These are phyloP conservation scores for Anguilla marmorata DNA, from an alignment of 2,797 vertebrate genomes.

Conservation along the genomic window DNA sequence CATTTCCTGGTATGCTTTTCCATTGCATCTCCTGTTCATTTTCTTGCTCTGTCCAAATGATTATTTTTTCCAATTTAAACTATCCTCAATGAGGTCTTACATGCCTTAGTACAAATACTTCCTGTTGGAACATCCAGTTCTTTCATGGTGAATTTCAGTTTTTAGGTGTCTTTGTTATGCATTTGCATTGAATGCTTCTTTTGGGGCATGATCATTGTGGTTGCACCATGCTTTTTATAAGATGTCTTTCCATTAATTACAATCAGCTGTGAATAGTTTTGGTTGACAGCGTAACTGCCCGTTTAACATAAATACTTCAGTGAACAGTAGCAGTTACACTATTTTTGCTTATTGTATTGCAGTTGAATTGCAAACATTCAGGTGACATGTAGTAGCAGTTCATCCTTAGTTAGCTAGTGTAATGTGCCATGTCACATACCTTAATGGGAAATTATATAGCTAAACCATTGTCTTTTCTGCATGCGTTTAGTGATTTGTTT, in stretches of 20 bases:
- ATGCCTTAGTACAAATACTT: background rate
- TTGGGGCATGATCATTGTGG: background rate
- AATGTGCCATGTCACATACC: background rate
- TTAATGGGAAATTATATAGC: background rate
- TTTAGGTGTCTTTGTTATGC: background rate
- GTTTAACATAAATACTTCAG: conserved; percentile 1
- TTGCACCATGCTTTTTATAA: background rate
- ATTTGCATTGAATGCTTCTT: background rate
- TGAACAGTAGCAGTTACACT: background rate
- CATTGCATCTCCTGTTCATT: background rate
- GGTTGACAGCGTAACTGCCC: background rate
- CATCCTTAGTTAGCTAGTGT: background rate
- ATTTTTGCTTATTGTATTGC: background rate
- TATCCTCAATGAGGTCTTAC: background rate
- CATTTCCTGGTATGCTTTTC: background rate
- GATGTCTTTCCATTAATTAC: background rate
- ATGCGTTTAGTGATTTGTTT: background rate
- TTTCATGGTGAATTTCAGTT: background rate
- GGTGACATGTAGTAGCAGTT: background rate
- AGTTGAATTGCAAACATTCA: background rate
- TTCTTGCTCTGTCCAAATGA: background rate
- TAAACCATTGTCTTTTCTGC: background rate
- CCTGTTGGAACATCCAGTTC: background rate
- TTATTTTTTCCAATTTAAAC: background rate
- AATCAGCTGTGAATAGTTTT: background rate